A percentile compares a stretch with the other conserved stretches of the same genome.
Evolutionary conservation across 2,888 invertebrate genomes (phyloP).

Genomic region (Microplitis deprimator): DNA sequence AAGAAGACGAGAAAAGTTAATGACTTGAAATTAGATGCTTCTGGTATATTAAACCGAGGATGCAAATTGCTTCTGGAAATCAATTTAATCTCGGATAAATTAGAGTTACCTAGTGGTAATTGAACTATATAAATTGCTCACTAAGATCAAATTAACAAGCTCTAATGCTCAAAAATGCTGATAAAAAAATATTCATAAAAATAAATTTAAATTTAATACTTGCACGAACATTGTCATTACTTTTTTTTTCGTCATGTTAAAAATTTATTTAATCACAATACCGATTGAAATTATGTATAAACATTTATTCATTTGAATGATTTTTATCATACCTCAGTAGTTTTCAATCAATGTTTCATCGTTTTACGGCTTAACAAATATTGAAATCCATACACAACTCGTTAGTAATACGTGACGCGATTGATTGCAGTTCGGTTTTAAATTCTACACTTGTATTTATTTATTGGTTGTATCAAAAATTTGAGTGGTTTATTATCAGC

Average conservation of each 20-base stretch:
- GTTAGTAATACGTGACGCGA: slow-evolving; percentile 32
- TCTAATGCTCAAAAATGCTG: not conserved
- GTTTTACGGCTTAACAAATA: slow-evolving; percentile 39
- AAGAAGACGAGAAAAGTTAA: slow-evolving; percentile 23
- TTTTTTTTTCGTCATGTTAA: not conserved
- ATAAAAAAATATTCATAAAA: not conserved
- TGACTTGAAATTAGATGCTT: slow-evolving; percentile 18
- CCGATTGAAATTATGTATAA: not conserved
- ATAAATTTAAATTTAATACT: not conserved
- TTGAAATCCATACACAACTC: slow-evolving; percentile 23
- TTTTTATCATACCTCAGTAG: slow-evolving; percentile 29
- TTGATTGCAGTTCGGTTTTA: slow-evolving; percentile 25
- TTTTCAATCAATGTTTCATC: slow-evolving; percentile 37
- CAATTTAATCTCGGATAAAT: slow-evolving; percentile 52
- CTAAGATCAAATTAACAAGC: slow-evolving; percentile 11
- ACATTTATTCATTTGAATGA: slow-evolving; percentile 2
- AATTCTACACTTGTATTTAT: not conserved
- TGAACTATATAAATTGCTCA: slow-evolving; percentile 20
- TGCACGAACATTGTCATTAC: not conserved
- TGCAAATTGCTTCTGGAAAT: slow-evolving; percentile 55
- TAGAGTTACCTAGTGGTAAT: slow-evolving; percentile 15
- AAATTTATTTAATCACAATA: not conserved
- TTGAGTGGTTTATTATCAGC: slow-evolving; percentile 11
- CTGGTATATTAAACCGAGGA: slow-evolving; percentile 45
- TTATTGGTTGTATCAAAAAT: slow-evolving; percentile 6